These are phyloP conservation scores for Diadromus collaris DNA, from an alignment of 2,888 invertebrate species.

Conservation along the genomic window DNA sequence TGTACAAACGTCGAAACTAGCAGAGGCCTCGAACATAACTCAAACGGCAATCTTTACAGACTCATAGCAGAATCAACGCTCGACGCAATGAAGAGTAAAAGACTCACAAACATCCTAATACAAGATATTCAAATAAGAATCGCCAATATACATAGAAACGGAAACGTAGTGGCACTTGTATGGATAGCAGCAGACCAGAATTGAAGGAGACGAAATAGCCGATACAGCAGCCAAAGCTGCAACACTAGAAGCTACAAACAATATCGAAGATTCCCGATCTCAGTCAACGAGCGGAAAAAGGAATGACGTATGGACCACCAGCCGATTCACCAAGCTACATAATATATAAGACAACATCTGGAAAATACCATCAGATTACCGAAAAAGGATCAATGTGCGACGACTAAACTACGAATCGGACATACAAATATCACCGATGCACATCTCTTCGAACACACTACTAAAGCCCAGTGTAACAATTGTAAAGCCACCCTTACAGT, in stretches of 20 bases:
- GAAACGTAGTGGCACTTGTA: background rate
- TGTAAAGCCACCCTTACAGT: background rate
- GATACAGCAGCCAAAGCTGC: slow-evolving; percentile 11
- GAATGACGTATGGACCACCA: background rate
- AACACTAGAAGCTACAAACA: background rate
- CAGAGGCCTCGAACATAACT: background rate
- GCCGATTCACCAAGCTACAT: background rate
- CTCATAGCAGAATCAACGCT: slow-evolving; percentile 6
- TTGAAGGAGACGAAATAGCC: slow-evolving; percentile 13
- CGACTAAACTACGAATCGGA: slow-evolving; percentile 18
- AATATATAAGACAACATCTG: background rate
- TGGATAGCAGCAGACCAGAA: slow-evolving; percentile 23
- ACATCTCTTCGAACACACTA: background rate
- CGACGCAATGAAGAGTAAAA: background rate
- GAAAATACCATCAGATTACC: background rate
- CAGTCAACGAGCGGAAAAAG: no score
- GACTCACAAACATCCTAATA: background rate
- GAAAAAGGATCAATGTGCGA: background rate
- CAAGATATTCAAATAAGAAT: background rate
- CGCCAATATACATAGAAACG: background rate
- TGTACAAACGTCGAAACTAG: background rate
- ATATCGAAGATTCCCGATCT: background rate
- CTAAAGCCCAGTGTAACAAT: background rate
- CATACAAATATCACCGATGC: slow-evolving; percentile 18
- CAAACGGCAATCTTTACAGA: slow-evolving; percentile 5